Base-by-base conservation (phyloP, 2,113 vertebrate genomes). In the Hypomesus transpacificus region DNA sequence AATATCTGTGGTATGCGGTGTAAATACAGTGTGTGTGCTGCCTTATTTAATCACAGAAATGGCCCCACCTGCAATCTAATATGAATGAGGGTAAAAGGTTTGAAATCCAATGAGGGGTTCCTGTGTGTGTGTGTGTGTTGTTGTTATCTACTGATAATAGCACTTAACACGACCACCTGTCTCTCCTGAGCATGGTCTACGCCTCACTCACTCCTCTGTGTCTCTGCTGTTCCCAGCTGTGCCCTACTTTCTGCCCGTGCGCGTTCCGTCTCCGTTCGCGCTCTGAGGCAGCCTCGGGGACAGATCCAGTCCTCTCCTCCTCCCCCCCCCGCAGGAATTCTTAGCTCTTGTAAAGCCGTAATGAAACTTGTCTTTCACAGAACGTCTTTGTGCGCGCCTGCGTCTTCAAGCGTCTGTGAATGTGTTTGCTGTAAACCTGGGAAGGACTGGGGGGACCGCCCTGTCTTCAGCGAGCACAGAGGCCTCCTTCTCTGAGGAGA, bases 171-270 rank as follows among this genome's bases (percentile, higher is more conserved):
- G 70, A 58, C 64, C 75, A 78, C 75, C 75, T 78, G 75, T 85
- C 65, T 3, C 64, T 64, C 84, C 70, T 4, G 21, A 76, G 52
- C 71, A 81, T 80, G 75, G 82, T 84, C 80, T 79, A 68, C 68
- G 28, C 66, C 74, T 11, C 70, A 80, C 77, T 51, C 79, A 69
- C 31, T 7, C n/a, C n/a, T n/a, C 78, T 66, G 57, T 39, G 73
- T 57, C 82, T 57, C 46, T 68, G 11, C 57, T 26, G 24, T 26
- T 64, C 76, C 75, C 82, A 88, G 87, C 86, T 89, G 84, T 87
- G 87, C 51, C 86, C 88, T 83, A 84, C 77, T 86, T 90, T 88
- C 75, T 71, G 65, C 59, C 11, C 6, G 31, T 9, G 17, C 65
- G 68, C 71, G 59, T 14, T 18, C 34, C 11, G 20, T 16, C 68